A percentile compares a stretch with the other conserved stretches of the same genome.
These are phyloP conservation scores for Sander vitreus DNA, from an alignment of 2,113 vertebrate genomes.

Conservation along the genomic window DNA sequence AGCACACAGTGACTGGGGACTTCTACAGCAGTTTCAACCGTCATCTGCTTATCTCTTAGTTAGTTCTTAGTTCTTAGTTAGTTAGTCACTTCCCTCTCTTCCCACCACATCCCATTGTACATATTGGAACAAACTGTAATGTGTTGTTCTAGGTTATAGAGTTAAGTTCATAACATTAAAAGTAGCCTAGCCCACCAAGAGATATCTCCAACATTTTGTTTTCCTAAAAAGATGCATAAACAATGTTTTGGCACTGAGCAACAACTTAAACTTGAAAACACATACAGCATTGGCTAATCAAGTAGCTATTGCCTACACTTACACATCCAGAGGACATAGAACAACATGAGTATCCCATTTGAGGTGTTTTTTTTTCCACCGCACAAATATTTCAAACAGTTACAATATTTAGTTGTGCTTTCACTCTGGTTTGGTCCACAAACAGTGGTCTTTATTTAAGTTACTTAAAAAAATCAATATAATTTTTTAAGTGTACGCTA, in stretches of 20 bases:
- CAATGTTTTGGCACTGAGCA: neutral
- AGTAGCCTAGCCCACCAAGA: neutral
- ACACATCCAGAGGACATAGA: neutral
- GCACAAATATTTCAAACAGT: neutral
- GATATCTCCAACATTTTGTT: neutral
- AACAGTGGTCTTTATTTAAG: neutral
- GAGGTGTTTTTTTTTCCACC: neutral
- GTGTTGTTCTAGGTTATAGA: neutral
- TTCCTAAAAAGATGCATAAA: neutral
- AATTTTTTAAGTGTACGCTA: no score
- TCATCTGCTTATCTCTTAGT: conserved; percentile 34
- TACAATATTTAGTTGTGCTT: neutral
- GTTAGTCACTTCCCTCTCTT: conserved; percentile 13
- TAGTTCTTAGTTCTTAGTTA: no score
- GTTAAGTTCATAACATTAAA: neutral
- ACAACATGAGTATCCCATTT: neutral
- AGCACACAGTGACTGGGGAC: neutral
- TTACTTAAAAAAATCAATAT: no score
- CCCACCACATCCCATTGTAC: neutral
- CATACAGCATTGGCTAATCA: neutral
- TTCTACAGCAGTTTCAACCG: neutral
- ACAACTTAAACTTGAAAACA: neutral
- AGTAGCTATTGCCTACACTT: neutral
- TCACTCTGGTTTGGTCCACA: neutral
- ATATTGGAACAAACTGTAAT: neutral